Conservation (phyloP, 2,888 invertebrate species). For the Eupelmus urozonus region DNA sequence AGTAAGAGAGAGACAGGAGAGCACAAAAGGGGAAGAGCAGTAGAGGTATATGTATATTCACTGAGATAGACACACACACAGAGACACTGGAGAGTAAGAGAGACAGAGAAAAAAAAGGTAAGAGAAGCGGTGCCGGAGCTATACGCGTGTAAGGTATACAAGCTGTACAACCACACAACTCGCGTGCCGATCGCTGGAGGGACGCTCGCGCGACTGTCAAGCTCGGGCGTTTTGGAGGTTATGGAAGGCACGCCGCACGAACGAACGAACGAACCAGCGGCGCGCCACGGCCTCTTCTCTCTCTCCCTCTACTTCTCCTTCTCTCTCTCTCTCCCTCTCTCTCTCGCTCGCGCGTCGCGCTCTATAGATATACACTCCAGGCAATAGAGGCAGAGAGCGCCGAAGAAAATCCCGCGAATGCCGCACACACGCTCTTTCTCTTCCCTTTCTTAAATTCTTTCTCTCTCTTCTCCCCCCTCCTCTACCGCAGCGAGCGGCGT, state of each 20-base stretch:
- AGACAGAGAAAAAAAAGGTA: not conserved
- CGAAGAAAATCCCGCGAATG: constrained; percentile 57
- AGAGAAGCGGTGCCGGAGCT: constrained; percentile 2
- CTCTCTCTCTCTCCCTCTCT: constrained; percentile 22
- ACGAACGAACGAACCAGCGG: constrained; percentile 43
- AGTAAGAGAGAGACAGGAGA: not conserved
- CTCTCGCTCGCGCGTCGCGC: constrained; percentile 24
- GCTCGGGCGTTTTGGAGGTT: constrained; percentile 67
- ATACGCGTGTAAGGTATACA: not conserved
- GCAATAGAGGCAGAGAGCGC: constrained; percentile 20
- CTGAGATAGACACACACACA: too few species aligned
- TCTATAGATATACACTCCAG: constrained; percentile 1
- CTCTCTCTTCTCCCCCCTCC: not conserved
- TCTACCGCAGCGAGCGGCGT: not conserved
- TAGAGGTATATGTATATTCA: too few species aligned
- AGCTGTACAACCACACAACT: constrained; percentile 10
- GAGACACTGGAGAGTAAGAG: not conserved
- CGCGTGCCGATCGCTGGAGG: constrained; percentile 58
- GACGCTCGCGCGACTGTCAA: constrained; percentile 65
- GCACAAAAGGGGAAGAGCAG: not conserved
- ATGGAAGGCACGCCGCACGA: constrained; percentile 64
- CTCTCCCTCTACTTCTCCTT: constrained; percentile 45
- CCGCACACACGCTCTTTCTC: constrained; percentile 49
- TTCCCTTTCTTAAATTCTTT: constrained; percentile 38
- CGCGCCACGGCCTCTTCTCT: constrained; percentile 51